Evolutionary conservation across 2,797 vertebrate genomes (phyloP), one percentile per base, ranked within the genome.

Genomic region (Myripristis jacobus): DNA sequence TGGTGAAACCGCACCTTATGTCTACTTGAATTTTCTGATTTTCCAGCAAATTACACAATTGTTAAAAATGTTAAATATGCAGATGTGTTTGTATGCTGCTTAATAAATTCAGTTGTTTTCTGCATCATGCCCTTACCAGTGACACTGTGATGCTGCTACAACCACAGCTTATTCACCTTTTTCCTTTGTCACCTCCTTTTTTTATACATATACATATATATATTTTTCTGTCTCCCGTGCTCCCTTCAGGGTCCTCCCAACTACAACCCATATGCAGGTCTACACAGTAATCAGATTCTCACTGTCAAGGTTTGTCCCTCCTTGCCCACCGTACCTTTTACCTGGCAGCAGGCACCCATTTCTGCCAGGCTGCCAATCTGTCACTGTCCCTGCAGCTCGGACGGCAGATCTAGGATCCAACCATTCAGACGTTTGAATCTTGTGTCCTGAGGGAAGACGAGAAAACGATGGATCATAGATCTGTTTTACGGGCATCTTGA

Each of bases 201-300:
- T n/a, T n/a, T n/a, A 31, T 31, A n/a, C n/a, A n/a, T n/a, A n/a
- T n/a, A n/a, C n/a, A n/a, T n/a, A n/a, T 31, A 1, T 31, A 4
- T 31, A 75, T 27, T 67, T 72, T 27, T 15, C 59, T 77, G 59
- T 89, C 63, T 78, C 70, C 58, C 75, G 61, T 86, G 77, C 62
- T 86, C 73, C 83, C 79, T 62, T 79, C 87, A 93, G 94, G 93
- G 94, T 75, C 92, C 85, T 66, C 88, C 92, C 76, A 86, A 87
- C 78, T 87, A 91, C 70, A 75, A 66, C 86, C 75, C 87, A 70
- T 91, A 85, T 48, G 93, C 93, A 83, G 86, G 90, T 83, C 93
- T 94, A 56, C 92, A 93, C 87, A 95, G 92, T 94, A 95, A 95
- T 93, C 94, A 95, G 89, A 95, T 95, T 93, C 90, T 93, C 82